A percentile compares a stretch with the other conserved stretches of the same genome.
These are phyloP conservation scores for Calliphora vicina DNA, from an alignment of 1,140 invertebrate species.

Conservation along the genomic window DNA sequence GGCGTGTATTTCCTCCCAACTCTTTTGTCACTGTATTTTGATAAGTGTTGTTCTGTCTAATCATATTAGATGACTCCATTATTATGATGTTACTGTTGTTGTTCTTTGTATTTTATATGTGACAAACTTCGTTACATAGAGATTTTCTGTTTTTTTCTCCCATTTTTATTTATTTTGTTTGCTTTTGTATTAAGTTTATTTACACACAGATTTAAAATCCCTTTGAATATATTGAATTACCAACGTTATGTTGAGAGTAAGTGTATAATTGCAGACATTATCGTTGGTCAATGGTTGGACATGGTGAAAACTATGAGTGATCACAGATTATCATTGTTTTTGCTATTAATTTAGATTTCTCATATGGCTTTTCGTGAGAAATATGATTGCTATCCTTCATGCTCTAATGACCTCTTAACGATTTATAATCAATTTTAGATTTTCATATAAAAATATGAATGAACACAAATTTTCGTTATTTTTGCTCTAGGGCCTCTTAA, in stretches of 20 bases:
- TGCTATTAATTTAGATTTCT: no score
- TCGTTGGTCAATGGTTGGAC: background rate
- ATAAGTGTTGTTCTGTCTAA: slow-evolving; percentile 14
- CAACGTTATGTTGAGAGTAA: no score
- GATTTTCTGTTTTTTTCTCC: background rate
- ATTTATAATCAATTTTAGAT: no score
- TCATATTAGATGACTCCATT: slow-evolving; percentile 24
- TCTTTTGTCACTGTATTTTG: slow-evolving; percentile 37
- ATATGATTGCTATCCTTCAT: no score
- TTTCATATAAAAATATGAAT: no score
- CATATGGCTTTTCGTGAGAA: no score
- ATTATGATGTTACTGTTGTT: background rate
- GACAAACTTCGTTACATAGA: background rate
- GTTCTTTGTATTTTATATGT: background rate
- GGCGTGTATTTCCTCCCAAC: slow-evolving; percentile 41
- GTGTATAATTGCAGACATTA: background rate
- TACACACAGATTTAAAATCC: background rate
- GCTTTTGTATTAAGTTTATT: background rate
- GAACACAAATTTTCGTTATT: no score
- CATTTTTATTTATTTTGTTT: no score
- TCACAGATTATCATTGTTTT: no score
- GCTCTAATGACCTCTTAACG: no score
- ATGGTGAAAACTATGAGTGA: no score
- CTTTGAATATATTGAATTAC: background rate
- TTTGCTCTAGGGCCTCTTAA: no score